Evolutionary conservation across 2,113 vertebrate genomes (phyloP), one percentile per base, ranked within the genome.

Genomic region (Micronycteris hirsuta): DNA sequence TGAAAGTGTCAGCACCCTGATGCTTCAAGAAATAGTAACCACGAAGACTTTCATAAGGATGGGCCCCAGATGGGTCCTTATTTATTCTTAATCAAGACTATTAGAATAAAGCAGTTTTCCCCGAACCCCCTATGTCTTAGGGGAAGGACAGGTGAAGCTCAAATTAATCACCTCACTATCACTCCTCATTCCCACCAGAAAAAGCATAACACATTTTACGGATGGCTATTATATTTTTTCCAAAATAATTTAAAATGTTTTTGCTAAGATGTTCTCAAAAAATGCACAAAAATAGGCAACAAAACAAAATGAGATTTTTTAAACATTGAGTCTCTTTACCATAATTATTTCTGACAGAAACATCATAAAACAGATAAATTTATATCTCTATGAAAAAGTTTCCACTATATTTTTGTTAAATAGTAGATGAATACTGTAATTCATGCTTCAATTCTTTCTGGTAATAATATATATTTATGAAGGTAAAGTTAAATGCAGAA

Each of bases 401-500:
- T 0, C 26, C 86, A 89, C 33, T 94, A 31, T 63, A n/a, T 93
- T 90, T 96, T 87, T 41, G 87, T 94, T 89, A 96, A 95, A 81
- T 10, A 63, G 80, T 78, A 52, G 31, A 0, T 84, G 31, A 96
- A 88, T 7, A 81, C 7, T 80, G 12, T 73, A 49, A 96, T 56
- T 94, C 41, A 78, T 0, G 54, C 26, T 45, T 45, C 2, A 80
- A 3, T 85, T 85, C 8, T 91, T 22, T 94, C 22, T 84, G 26
- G 45, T 87, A 94, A 88, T 17, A 17, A 88, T 20, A 17, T 52
- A 15, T 5, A 74, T 70, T 67, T 96, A 95, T 56, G 6, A 93
- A 86, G 24, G 7, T 36, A 89, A 93, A 54, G 10, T 81, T 73
- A 97, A 97, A 96, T 90, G 24, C 52, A 91, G 19, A 74, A 94